Evolutionary conservation across 2,888 invertebrate genomes (phyloP).

Genomic region (Perizoma affinitatum): DNA sequence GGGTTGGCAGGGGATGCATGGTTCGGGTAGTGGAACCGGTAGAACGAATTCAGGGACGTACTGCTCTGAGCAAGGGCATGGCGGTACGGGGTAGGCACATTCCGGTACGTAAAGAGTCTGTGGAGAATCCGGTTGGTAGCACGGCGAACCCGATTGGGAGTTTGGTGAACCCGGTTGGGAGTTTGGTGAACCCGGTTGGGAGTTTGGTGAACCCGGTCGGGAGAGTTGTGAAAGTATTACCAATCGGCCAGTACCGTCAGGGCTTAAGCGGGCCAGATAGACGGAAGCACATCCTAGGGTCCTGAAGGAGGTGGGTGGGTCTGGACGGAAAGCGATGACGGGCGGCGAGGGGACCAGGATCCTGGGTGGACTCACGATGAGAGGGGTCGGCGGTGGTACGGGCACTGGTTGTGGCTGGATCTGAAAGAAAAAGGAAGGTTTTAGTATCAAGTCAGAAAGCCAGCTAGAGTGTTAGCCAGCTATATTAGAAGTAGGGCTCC

Average conservation of each 20-base stretch:
- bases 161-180: neutral
- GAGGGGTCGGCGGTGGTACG: slow-evolving; percentile 51
- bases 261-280: slow-evolving; percentile 15
- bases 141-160: neutral
- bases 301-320: slow-evolving; percentile 54
- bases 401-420: slow-evolving; percentile 57
- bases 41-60: neutral
- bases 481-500: too few species aligned
- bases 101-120: neutral
- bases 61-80: neutral
- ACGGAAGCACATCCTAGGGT: slow-evolving; percentile 53
- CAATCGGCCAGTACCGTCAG: too few species aligned
- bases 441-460: too few species aligned
- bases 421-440: slow-evolving; percentile 43
- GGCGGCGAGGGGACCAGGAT: slow-evolving; percentile 64
- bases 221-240: neutral
- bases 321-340: slow-evolving; percentile 62
- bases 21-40: neutral
- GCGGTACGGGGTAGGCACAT: neutral
- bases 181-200: neutral
- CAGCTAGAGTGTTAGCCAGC: too few species aligned
- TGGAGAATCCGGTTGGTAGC: neutral
- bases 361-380: slow-evolving; percentile 61
- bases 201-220: neutral
- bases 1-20: neutral